phyloP scores from a whole-genome alignment of 2,888 invertebrate species.

The Crocallis elinguaria region DNA sequence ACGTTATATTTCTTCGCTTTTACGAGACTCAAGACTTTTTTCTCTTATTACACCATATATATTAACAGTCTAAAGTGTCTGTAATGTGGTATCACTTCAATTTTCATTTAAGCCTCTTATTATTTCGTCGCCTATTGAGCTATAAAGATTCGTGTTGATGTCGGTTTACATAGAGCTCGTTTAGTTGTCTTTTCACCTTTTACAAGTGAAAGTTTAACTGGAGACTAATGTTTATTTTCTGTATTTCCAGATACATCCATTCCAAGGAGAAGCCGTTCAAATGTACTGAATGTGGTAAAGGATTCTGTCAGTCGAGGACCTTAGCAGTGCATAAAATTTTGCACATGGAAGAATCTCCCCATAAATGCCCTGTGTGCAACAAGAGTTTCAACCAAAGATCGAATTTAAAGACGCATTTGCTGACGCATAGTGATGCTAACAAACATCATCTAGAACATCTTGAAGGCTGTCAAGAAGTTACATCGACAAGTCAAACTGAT shows the following conservation, averaged over 20 bases:
- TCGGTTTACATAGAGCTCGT: slow-evolving; percentile 56
- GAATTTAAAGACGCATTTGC: slow-evolving; percentile 94
- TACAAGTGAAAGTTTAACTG: slow-evolving; percentile 57
- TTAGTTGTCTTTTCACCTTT: slow-evolving; percentile 43
- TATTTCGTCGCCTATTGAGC: slow-evolving; percentile 58
- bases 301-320: slow-evolving; percentile 98
- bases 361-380: slow-evolving; percentile 95
- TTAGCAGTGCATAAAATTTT: slow-evolving; percentile 97
- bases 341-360: slow-evolving; percentile 96
- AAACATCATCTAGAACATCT: slow-evolving; percentile 79
- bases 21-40: slow-evolving; percentile 76
- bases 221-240: slow-evolving; percentile 57
- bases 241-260: slow-evolving; percentile 94
- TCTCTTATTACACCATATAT: slow-evolving; percentile 65
- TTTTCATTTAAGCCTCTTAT: slow-evolving; percentile 62
- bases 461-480: slow-evolving; percentile 81
- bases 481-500: slow-evolving; percentile 79
- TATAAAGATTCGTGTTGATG: slow-evolving; percentile 51
- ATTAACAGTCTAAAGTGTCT: slow-evolving; percentile 70
- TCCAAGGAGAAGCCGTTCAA: slow-evolving; percentile 99
- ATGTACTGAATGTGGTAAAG: slow-evolving; percentile 98
- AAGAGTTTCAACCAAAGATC: slow-evolving; percentile 96
- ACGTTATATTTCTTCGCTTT: slow-evolving; percentile 83
- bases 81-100: slow-evolving; percentile 64
- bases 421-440: slow-evolving; percentile 92